Evolutionary conservation across 2,797 vertebrate species (phyloP).

Genomic region (Pteronotus mesoamericanus): DNA sequence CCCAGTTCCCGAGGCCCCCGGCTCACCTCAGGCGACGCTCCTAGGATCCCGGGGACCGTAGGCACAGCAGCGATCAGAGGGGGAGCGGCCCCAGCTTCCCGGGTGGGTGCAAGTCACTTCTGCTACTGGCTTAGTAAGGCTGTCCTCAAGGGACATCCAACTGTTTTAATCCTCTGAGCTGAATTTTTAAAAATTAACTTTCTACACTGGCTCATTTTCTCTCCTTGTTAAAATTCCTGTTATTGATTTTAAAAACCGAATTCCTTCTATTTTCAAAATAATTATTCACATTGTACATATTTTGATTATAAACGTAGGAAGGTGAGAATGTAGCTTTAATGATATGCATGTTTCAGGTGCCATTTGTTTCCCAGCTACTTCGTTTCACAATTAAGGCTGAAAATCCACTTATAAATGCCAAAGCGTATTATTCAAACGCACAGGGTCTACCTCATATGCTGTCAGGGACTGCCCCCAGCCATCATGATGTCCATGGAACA

Average conservation of each 20-base stretch:
- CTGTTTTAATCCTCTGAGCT: neutral
- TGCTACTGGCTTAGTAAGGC: rapidly evolving
- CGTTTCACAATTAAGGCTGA: neutral
- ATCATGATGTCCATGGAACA: neutral
- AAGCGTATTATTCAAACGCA: neutral
- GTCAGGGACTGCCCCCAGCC: neutral
- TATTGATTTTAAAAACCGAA: neutral
- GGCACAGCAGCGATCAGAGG: too few relatives aligned
- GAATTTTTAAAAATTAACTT: neutral
- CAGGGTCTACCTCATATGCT: neutral
- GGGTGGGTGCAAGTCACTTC: neutral
- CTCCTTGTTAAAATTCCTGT: neutral
- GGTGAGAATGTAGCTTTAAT: neutral
- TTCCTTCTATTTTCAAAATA: neutral
- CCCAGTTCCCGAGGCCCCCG: neutral
- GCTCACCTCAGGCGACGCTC: neutral
- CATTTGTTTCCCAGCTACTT: neutral
- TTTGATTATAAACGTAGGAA: neutral
- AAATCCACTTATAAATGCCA: neutral
- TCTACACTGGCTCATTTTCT: neutral
- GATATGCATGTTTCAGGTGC: neutral
- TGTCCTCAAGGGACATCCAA: neutral
- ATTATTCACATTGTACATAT: neutral
- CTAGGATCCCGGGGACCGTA: too few relatives aligned
- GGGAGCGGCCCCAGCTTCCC: neutral